These are phyloP conservation scores for Daboia siamensis DNA, from an alignment of 2,113 vertebrate species.

Conservation along the genomic window DNA sequence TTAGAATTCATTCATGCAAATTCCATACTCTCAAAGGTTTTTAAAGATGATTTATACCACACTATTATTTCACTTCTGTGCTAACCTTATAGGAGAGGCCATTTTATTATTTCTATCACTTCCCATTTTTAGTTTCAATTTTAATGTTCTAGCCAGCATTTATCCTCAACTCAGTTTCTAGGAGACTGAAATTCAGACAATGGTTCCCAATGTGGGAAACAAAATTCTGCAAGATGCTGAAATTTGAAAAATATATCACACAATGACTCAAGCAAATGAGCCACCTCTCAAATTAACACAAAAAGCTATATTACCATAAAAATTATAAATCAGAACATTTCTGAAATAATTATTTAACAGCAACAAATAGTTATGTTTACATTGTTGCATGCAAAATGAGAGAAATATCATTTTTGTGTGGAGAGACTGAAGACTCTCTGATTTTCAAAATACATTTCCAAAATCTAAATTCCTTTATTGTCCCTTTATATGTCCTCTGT, in stretches of 20 bases:
- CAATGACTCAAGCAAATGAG: neutral
- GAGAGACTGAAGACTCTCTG: too few relatives aligned
- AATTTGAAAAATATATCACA: neutral
- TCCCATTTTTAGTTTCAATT: neutral
- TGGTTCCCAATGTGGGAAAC: neutral
- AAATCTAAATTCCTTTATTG: too few relatives aligned
- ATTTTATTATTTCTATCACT: neutral
- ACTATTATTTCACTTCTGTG: neutral
- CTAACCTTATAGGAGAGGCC: neutral
- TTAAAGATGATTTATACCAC: neutral
- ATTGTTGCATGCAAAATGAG: too few relatives aligned
- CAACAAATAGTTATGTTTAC: too few relatives aligned
- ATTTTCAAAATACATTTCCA: too few relatives aligned
- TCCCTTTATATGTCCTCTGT: too few relatives aligned
- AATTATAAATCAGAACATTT: too few relatives aligned
- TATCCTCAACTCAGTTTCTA: neutral
- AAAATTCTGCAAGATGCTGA: neutral
- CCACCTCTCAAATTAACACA: neutral
- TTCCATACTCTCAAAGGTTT: neutral
- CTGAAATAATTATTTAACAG: too few relatives aligned
- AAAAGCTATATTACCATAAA: neutral
- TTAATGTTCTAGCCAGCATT: neutral
- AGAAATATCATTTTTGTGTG: too few relatives aligned
- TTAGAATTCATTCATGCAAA: neutral
- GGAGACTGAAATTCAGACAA: neutral